phyloP scores from a whole-genome alignment of 2,888 invertebrate species.

The Corbicula japonica region DNA sequence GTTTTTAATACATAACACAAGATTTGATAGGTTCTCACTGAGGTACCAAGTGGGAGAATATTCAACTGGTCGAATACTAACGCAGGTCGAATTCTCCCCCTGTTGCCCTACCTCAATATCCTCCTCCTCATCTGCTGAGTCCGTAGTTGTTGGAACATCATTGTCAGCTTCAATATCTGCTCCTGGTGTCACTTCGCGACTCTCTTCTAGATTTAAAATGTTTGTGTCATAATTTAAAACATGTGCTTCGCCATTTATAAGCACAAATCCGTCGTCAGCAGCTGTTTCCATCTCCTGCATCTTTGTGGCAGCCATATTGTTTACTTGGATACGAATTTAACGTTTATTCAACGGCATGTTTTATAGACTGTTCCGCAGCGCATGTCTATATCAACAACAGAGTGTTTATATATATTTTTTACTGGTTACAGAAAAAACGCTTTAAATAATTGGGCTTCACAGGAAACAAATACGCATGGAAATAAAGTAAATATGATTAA shows the following conservation, averaged over 20 bases:
- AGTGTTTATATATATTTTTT: no score
- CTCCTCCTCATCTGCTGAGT: constrained; percentile 66
- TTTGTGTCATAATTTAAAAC: constrained; percentile 76
- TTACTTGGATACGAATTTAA: constrained; percentile 59
- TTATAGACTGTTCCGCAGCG: no score
- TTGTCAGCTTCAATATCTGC: constrained; percentile 60
- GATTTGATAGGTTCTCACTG: no score
- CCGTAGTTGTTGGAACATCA: constrained; percentile 54
- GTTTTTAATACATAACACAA: no score
- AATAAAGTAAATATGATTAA: no score
- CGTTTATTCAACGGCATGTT: constrained; percentile 12
- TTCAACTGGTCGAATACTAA: no score
- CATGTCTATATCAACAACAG: no score
- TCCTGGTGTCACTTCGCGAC: constrained; percentile 61
- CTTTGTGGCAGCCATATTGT: constrained; percentile 79
- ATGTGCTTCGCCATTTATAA: constrained; percentile 72
- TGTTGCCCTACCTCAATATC: constrained; percentile 75
- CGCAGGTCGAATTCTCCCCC: no score
- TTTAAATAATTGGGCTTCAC: no score
- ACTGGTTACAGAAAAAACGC: no score
- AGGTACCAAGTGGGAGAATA: no score
- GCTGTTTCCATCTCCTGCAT: constrained; percentile 54
- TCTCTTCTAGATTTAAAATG: constrained; percentile 79
- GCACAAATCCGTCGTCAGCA: constrained; percentile 70
- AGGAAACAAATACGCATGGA: no score